Percentiles rank a stretch among this genome's conserved stretches.
Conservation (phyloP, 2,888 invertebrate genomes). For the Fragum fragum region DNA sequence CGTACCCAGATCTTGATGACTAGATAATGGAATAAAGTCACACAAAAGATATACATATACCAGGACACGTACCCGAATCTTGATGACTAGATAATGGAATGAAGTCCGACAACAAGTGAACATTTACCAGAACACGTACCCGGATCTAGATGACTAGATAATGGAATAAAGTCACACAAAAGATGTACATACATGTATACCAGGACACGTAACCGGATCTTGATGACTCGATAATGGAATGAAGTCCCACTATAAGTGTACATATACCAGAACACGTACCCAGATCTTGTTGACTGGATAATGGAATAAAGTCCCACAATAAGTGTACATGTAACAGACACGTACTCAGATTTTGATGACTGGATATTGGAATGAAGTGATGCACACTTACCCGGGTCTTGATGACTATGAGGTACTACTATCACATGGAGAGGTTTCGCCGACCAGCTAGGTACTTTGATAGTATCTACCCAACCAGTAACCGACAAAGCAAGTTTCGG, state of each 20-base stretch:
- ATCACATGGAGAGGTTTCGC: constrained; percentile 92
- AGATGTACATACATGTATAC: too few relatives aligned
- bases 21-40: too few relatives aligned
- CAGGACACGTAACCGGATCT: constrained; percentile 92
- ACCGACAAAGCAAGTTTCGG: constrained; percentile 73
- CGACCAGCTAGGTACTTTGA: constrained; percentile 71
- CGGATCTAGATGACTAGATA: constrained; percentile 98
- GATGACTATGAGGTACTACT: constrained; percentile 99
- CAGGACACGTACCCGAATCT: constrained; percentile 92
- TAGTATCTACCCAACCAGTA: constrained; percentile 77
- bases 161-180: too few relatives aligned
- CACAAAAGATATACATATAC: not conserved
- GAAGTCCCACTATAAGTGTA: too few relatives aligned
- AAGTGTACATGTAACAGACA: not conserved
- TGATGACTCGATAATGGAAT: too few relatives aligned
- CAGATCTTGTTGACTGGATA: constrained; percentile 98
- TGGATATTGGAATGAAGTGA: too few relatives aligned
- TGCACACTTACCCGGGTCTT: constrained; percentile 95
- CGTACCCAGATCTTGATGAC: constrained; percentile 97
- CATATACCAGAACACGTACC: constrained; percentile 87
- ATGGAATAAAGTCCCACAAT: too few relatives aligned
- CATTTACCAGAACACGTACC: constrained; percentile 87
- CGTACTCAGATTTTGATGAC: constrained; percentile 96
- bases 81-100: too few relatives aligned
- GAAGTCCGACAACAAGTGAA: too few relatives aligned